A percentile compares a stretch with the other conserved stretches of the same genome.
These are phyloP conservation scores for Diachasmimorpha longicaudata DNA, from an alignment of 1,140 invertebrate genomes.

Conservation along the genomic window DNA sequence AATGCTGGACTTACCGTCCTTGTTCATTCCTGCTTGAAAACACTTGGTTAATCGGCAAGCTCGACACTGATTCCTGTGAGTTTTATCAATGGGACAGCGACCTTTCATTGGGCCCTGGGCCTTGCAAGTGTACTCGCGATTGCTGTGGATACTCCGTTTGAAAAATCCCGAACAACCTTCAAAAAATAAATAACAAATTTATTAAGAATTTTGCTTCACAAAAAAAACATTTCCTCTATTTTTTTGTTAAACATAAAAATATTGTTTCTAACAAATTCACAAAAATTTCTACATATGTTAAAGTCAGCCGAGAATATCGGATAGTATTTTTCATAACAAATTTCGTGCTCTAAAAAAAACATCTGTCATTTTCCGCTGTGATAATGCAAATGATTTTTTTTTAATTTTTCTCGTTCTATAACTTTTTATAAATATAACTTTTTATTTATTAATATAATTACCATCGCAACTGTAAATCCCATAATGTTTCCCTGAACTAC, in stretches of 20 bases:
- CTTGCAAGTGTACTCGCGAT: constrained; percentile 95
- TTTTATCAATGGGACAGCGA: constrained; percentile 95
- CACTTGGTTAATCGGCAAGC: constrained; percentile 96
- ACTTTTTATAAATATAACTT: too few species aligned
- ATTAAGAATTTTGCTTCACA: too few species aligned
- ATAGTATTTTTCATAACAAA: background rate
- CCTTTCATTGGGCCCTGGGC: constrained; percentile 91
- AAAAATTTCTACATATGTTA: too few species aligned
- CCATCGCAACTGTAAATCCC: constrained; percentile 97
- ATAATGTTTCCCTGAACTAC: constrained; percentile 97
- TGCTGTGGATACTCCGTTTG: constrained; percentile 94
- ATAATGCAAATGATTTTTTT: too few species aligned
- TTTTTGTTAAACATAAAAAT: too few species aligned
- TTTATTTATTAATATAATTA: constrained; percentile 61
- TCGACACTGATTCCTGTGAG: constrained; percentile 95
- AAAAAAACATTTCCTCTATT: too few species aligned
- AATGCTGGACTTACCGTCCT: constrained; percentile 84
- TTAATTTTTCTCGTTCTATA: too few species aligned
- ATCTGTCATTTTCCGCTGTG: too few species aligned
- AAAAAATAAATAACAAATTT: too few species aligned
- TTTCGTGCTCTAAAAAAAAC: too few species aligned
- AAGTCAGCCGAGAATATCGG: too few species aligned
- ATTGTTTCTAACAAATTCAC: too few species aligned
- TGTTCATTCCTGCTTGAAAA: constrained; percentile 97
- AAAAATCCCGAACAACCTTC: constrained; percentile 96